phyloP scores from a whole-genome alignment of 2,113 vertebrate genomes.

The Daubentonia madagascariensis region DNA sequence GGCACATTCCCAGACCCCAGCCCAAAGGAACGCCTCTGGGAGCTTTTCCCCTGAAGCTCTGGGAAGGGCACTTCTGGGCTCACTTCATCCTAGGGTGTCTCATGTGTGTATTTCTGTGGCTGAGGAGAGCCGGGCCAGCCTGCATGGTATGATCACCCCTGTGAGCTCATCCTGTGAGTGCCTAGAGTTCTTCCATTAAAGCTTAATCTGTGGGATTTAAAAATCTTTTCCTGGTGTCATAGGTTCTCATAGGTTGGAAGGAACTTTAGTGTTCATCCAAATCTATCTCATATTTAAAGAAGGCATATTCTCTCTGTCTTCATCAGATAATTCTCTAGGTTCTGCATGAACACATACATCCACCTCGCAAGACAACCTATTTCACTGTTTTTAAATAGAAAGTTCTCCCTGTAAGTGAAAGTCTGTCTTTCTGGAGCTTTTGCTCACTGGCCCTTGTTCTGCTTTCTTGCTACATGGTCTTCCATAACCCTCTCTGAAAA shows the following conservation, averaged over 20 bases:
- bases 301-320: background rate
- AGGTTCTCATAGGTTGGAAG: background rate
- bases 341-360: background rate
- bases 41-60: background rate
- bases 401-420: background rate
- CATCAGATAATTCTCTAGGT: background rate
- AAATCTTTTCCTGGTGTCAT: background rate
- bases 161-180: background rate
- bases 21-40: background rate
- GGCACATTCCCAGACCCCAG: conserved; percentile 55
- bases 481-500: background rate
- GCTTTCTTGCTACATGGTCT: background rate
- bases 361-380: background rate
- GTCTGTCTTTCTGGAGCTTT: background rate
- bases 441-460: background rate
- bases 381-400: background rate
- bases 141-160: background rate
- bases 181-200: background rate
- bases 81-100: background rate
- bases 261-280: background rate
- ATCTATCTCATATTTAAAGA: background rate
- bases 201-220: background rate
- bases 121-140: background rate
- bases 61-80: background rate
- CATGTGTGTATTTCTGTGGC: background rate